Base-by-base conservation (phyloP, 2,113 vertebrate species). In the Antigone vipio region DNA sequence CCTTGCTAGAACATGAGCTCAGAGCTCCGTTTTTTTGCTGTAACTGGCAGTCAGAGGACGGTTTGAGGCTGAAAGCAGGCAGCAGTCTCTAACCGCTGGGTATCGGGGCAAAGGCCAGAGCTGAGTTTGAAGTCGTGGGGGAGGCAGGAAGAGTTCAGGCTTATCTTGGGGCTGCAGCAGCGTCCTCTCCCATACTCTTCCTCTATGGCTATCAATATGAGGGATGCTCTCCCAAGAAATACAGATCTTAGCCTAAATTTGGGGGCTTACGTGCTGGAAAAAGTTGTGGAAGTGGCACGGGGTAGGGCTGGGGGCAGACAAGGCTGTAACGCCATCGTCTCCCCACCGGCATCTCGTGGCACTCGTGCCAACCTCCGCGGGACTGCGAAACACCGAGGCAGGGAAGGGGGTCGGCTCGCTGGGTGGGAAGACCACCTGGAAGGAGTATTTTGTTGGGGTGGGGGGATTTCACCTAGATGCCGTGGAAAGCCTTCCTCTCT, bases 351-450 rank as follows among this genome's bases (percentile, higher is more conserved):
- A 30, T 78, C 19, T 73, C 9, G 2, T 2, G 4, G 42, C 56
- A 10, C 20, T 60, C 0, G 0, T 49, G 76, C 56, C 58, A 49
- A 7, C 24, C 15, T 74, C 64, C 4, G 6, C 29, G 42, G 45
- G 56, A 74, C 75, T 52, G 44, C 11, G 9, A 47, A 75, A 77
- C 3, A 4, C 22, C 0, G 2, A 55, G 50, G 15, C 35, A 32
- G 21, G 35, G 60, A 20, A 35, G 21, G 24, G 5, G 19, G 5
- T 68, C 6, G 2, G 50, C 42, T 85, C 3, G 0, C 22, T 2
- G 4, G 21, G 19, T 38, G 56, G 69, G 55, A 38, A 52, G 19
- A 27, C 7, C 27, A 29, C 62, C 47, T 40, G 34, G 49, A 58
- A 80, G 42, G 55, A 30, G 38, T 19, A 13, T 38, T 76, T 89